Conservation (phyloP, 2,113 vertebrate genomes). For the Pipa parva region DNA sequence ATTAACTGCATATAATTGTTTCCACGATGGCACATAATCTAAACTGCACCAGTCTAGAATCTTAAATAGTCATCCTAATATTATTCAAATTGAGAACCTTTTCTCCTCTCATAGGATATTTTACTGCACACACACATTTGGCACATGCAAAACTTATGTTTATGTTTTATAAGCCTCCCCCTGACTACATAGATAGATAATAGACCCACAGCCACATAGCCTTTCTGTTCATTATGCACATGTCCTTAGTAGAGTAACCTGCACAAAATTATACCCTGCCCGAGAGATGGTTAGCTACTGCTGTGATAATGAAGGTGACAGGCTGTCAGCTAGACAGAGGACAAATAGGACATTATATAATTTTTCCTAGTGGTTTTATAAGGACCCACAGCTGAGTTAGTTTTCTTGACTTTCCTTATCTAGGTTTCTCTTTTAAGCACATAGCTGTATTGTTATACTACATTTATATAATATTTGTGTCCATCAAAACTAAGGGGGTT, state of each 20-base stretch:
- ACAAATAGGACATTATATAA: constrained; percentile 35
- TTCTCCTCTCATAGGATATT: too few relatives aligned
- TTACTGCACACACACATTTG: too few relatives aligned
- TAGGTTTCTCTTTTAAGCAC: constrained; percentile 32
- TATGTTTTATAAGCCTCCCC: too few relatives aligned
- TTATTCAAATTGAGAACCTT: too few relatives aligned
- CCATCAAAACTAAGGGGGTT: constrained; percentile 31
- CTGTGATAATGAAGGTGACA: constrained; percentile 54
- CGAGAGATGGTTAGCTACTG: constrained; percentile 46
- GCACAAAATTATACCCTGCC: constrained; percentile 39
- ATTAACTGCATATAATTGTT: too few relatives aligned
- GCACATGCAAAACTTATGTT: too few relatives aligned
- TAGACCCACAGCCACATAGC: too few relatives aligned
- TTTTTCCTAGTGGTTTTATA: constrained; percentile 41
- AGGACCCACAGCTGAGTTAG: constrained; percentile 24
- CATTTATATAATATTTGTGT: constrained; percentile 21
- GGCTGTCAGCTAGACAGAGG: constrained; percentile 44
- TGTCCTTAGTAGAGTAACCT: constrained; percentile 31
- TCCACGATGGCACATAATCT: too few relatives aligned
- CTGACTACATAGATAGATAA: too few relatives aligned
- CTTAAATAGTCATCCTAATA: too few relatives aligned
- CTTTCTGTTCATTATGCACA: not conserved
- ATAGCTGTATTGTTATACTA: constrained; percentile 20
- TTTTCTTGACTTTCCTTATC: constrained; percentile 45
- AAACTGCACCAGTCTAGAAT: too few relatives aligned